A percentile compares a stretch with the other conserved stretches of the same genome.
These are phyloP conservation scores for Therioaphis trifolii DNA, from an alignment of 2,888 invertebrate species.

Conservation along the genomic window DNA sequence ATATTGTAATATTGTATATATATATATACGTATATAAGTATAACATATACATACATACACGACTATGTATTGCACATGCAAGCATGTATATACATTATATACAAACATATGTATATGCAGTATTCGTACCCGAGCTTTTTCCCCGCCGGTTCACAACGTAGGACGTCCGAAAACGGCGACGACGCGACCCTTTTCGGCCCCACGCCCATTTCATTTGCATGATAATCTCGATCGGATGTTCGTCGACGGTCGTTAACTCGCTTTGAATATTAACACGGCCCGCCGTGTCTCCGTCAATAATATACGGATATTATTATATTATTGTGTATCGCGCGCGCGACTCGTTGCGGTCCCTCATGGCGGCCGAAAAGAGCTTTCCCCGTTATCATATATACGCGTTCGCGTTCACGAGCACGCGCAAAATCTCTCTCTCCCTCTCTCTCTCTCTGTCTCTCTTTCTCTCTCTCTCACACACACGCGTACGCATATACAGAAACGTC, in stretches of 20 bases:
- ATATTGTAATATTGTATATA: too few species aligned
- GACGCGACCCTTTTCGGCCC: constrained; percentile 38
- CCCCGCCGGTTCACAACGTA: neutral
- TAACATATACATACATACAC: neutral
- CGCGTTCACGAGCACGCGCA: too few species aligned
- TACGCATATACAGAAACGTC: too few species aligned
- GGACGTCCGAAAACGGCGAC: constrained; percentile 22
- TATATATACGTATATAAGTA: neutral
- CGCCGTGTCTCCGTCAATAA: neutral
- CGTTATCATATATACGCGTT: too few species aligned
- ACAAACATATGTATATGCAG: neutral
- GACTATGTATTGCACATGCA: neutral
- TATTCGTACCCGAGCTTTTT: neutral
- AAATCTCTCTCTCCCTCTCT: too few species aligned
- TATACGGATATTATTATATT: neutral
- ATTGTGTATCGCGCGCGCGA: neutral
- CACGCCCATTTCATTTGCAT: constrained; percentile 63
- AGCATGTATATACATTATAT: neutral
- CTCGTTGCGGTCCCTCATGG: too few species aligned
- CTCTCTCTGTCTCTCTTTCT: too few species aligned
- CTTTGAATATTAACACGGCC: constrained; percentile 35
- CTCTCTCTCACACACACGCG: too few species aligned
- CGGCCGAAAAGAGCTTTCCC: neutral
- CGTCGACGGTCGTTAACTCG: constrained; percentile 58
- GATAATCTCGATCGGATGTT: constrained; percentile 53